phyloP scores from a whole-genome alignment of 1,140 invertebrate species.

The Cotesia typhae region DNA sequence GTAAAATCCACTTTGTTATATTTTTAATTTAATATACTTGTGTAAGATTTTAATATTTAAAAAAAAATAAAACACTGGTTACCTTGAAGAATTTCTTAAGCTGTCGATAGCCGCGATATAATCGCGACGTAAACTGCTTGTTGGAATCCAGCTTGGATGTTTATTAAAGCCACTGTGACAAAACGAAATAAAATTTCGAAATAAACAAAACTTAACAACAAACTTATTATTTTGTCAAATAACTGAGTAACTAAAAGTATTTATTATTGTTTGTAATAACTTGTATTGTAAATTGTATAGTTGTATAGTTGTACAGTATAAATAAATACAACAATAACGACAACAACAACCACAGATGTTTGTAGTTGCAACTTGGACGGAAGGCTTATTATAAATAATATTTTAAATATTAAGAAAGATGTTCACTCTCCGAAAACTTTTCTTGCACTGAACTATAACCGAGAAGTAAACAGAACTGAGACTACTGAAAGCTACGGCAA shows the following conservation, averaged over 20 bases:
- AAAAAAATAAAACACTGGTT: slow-evolving; percentile 39
- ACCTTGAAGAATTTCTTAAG: slow-evolving; percentile 66
- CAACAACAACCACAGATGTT: too few relatives aligned
- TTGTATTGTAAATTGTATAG: too few relatives aligned
- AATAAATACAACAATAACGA: too few relatives aligned
- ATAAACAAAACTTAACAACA: background rate
- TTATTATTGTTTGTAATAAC: background rate
- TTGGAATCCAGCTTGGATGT: slow-evolving; percentile 66
- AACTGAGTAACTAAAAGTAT: too few relatives aligned
- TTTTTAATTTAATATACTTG: too few relatives aligned
- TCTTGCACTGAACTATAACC: slow-evolving; percentile 61
- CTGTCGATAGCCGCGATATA: slow-evolving; percentile 65
- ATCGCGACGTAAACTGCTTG: slow-evolving; percentile 66
- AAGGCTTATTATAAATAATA: background rate
- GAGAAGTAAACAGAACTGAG: background rate
- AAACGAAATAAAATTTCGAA: slow-evolving; percentile 16
- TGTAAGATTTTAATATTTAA: background rate
- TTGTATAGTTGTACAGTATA: too few relatives aligned
- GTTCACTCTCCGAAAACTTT: slow-evolving; percentile 53
- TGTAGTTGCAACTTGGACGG: slow-evolving; percentile 21
- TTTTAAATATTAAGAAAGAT: slow-evolving; percentile 31
- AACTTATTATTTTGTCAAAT: background rate
- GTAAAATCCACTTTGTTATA: too few relatives aligned
- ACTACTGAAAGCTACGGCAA: too few relatives aligned
- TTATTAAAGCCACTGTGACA: slow-evolving; percentile 62